Conservation (phyloP, 2,113 vertebrate species). For the Crypturellus undulatus region DNA sequence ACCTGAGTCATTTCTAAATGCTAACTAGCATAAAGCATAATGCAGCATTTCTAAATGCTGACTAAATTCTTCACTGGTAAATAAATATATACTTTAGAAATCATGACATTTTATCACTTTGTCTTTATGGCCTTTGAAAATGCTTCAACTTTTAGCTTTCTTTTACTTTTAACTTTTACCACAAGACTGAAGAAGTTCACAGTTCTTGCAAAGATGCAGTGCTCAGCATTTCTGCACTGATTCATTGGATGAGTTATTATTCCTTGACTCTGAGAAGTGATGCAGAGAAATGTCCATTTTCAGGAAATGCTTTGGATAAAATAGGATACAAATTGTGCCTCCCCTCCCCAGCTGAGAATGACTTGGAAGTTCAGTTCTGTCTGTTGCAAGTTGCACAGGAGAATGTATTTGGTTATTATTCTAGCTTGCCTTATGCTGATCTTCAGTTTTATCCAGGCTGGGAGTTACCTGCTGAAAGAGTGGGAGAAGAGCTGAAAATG, state of each 20-base stretch:
- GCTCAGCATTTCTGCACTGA: neutral
- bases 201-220: neutral
- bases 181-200: neutral
- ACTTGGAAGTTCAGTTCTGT: neutral
- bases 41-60: neutral
- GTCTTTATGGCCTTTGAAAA: neutral
- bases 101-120: neutral
- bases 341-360: neutral
- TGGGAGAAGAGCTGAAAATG: neutral
- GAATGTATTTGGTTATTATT: neutral
- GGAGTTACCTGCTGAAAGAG: neutral
- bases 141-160: neutral
- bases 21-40: neutral
- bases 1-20: neutral
- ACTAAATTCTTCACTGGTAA: neutral
- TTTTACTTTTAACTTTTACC: neutral
- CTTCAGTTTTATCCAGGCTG: neutral
- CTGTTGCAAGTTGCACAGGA: neutral
- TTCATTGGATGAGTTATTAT: neutral
- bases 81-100: neutral
- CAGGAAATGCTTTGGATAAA: neutral
- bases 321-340: neutral
- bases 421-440: neutral
- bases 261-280: neutral
- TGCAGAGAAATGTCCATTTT: neutral